These are phyloP conservation scores for Bostrychus sinensis DNA, from an alignment of 2,113 vertebrate species.

Conservation along the genomic window DNA sequence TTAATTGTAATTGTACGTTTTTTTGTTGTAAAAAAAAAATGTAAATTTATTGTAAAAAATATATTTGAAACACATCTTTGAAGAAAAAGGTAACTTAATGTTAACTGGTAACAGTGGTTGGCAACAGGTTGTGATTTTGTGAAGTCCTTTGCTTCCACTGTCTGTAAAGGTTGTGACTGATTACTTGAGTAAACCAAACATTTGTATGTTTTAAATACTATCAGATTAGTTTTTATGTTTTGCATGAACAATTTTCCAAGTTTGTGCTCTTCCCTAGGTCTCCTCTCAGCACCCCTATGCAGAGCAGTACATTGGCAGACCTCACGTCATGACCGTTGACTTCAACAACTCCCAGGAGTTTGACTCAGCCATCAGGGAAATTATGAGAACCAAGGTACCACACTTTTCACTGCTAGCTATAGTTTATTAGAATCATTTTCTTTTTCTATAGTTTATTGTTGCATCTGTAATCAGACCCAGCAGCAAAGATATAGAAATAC, in stretches of 20 bases:
- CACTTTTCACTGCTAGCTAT: not conserved
- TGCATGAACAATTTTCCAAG: not conserved
- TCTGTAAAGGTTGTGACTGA: no score
- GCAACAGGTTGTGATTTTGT: no score
- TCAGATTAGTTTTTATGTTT: no score
- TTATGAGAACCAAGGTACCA: conserved; percentile 88
- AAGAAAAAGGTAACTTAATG: no score
- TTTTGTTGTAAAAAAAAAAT: no score
- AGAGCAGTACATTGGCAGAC: conserved; percentile 92
- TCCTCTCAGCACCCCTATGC: conserved; percentile 95
- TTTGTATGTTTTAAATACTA: not conserved
- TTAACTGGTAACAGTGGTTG: no score
- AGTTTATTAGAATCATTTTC: not conserved
- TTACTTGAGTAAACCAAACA: no score
- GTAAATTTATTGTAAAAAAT: no score
- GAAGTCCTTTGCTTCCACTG: no score
- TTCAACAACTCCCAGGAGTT: conserved; percentile 95
- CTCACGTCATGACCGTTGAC: conserved; percentile 94
- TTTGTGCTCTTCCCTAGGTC: conserved; percentile 77
- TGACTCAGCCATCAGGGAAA: conserved; percentile 89
- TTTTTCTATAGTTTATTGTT: not conserved
- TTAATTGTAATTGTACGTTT: no score
- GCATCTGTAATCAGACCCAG: not conserved
- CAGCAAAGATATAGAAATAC: not conserved
- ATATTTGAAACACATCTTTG: no score